A percentile compares a stretch with the other conserved stretches of the same genome.
Conservation (phyloP, 2,888 invertebrate genomes). For the Sarcophaga caerulescens region DNA sequence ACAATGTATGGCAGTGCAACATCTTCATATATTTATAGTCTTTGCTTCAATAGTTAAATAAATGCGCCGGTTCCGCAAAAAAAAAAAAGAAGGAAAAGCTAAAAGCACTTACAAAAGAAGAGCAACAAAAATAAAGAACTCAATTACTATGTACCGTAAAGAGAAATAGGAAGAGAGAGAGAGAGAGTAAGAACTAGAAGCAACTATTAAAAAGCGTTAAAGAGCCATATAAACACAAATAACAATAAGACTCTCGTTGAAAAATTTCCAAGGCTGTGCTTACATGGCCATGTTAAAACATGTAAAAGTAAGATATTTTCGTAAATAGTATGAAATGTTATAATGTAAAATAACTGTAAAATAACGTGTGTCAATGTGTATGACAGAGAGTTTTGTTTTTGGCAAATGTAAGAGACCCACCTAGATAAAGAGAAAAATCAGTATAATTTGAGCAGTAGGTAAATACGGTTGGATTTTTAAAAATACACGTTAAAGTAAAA, state of each 20-base stretch:
- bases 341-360: slow-evolving; percentile 23
- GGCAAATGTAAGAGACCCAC: slow-evolving; percentile 51
- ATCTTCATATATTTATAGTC: no score
- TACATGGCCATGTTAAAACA: slow-evolving; percentile 61
- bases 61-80: slow-evolving; percentile 62
- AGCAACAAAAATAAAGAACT: slow-evolving; percentile 18
- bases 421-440: slow-evolving; percentile 40
- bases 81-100: slow-evolving; percentile 10
- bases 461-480: slow-evolving; percentile 53
- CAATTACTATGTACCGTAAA: slow-evolving; percentile 21
- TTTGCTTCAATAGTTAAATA: slow-evolving; percentile 51
- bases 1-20: no score
- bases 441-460: slow-evolving; percentile 55
- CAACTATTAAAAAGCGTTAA: not conserved
- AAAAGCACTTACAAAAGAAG: not conserved
- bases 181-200: not conserved
- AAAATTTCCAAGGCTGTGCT: slow-evolving; percentile 57
- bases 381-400: not conserved
- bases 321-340: slow-evolving; percentile 27
- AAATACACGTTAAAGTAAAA: slow-evolving; percentile 1
- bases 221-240: not conserved
- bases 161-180: not conserved
- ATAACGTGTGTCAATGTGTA: not conserved
- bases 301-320: slow-evolving; percentile 10
- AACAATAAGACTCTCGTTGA: not conserved